A percentile compares a stretch with the other conserved stretches of the same genome.
Conservation (phyloP, 2,113 vertebrate genomes). For the Dolichallabes microphthalmus region DNA sequence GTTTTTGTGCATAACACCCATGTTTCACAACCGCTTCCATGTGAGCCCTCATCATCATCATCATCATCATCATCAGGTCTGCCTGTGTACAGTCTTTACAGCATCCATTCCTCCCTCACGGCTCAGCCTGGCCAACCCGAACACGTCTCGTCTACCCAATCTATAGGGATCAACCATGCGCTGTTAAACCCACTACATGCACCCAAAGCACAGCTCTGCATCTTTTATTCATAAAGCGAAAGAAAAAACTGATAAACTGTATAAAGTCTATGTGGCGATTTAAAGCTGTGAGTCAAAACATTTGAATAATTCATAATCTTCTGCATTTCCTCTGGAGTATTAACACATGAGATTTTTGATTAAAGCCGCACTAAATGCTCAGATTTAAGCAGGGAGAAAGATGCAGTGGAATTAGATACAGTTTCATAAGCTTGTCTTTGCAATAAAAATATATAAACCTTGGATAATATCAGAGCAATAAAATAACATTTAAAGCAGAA, state of each 20-base stretch:
- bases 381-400: slow-evolving; percentile 1
- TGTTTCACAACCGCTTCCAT: not conserved
- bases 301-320: slow-evolving; percentile 53
- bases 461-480: not conserved
- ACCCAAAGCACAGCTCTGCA: slow-evolving; percentile 27
- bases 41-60: slow-evolving; percentile 9
- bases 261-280: slow-evolving; percentile 36
- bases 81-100: not conserved
- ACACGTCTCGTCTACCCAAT: slow-evolving; percentile 7
- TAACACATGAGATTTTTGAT: slow-evolving; percentile 45
- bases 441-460: not conserved
- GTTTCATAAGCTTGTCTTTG: not conserved
- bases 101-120: not conserved
- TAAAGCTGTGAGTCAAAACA: slow-evolving; percentile 48
- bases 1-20: not conserved
- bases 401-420: not conserved
- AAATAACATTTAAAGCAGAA: not conserved
- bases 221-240: slow-evolving; percentile 57
- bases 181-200: slow-evolving; percentile 15
- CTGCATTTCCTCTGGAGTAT: slow-evolving; percentile 42
- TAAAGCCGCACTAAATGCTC: slow-evolving; percentile 29
- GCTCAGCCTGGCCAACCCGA: not conserved
- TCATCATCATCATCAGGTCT: too few relatives aligned
- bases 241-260: slow-evolving; percentile 43
- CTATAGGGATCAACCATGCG: slow-evolving; percentile 28